Conservation (phyloP, 1,140 invertebrate genomes). For the Drosophila tani region DNA sequence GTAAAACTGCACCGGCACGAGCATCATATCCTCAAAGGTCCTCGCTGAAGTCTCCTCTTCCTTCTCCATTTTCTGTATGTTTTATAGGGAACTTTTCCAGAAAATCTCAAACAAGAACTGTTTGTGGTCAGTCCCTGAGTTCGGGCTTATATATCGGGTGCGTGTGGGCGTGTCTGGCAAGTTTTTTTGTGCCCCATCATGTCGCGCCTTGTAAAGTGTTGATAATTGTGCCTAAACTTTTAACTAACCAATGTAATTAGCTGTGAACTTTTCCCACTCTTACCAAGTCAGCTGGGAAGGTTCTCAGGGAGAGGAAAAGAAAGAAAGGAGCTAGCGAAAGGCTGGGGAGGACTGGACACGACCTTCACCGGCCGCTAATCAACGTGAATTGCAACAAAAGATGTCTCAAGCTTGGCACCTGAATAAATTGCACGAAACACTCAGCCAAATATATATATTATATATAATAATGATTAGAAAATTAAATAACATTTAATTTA, state of each 20-base stretch:
- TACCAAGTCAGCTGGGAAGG: constrained; percentile 37
- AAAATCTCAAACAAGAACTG: constrained; percentile 27
- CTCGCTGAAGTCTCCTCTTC: constrained; percentile 7
- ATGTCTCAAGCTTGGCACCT: constrained; percentile 12
- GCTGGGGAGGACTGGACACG: constrained; percentile 4
- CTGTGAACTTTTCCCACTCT: constrained; percentile 56
- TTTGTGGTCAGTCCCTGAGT: not conserved
- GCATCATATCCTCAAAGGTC: constrained; percentile 68
- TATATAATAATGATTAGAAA: not conserved
- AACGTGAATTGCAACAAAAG: constrained; percentile 57
- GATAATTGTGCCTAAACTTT: constrained; percentile 80
- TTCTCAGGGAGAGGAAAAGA: constrained; percentile 15
- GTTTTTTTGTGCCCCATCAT: constrained; percentile 70
- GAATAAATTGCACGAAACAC: constrained; percentile 2
- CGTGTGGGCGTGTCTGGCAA: constrained; percentile 52
- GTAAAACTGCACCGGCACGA: constrained; percentile 68
- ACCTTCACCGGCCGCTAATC: constrained; percentile 51
- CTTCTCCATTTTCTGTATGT: constrained; percentile 24
- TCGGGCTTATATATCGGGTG: constrained; percentile 49
- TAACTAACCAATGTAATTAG: constrained; percentile 63
- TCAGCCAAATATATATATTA: not conserved
- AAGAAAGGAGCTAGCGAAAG: not conserved
- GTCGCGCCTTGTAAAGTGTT: constrained; percentile 62
- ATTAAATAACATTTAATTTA: not conserved
- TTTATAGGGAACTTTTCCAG: not conserved